Base-by-base conservation (phyloP, 2,797 vertebrate species). In the Catostomus latipinnis region DNA sequence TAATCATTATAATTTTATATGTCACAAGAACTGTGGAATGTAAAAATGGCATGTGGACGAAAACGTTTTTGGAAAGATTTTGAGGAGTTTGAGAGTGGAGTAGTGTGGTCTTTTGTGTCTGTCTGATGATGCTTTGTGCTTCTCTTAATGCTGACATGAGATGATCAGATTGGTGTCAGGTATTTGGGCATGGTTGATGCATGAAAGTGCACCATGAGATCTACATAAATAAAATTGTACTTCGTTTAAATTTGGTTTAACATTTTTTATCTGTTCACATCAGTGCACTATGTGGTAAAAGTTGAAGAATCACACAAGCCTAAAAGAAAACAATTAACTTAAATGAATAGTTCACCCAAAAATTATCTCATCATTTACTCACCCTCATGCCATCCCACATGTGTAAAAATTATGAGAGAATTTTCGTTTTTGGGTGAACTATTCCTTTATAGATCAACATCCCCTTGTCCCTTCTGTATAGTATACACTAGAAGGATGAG, bases 111-210 rank as follows among this genome's bases (percentile, higher is more conserved):
- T 69, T 69, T 78, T 60, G 67, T 9, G 50, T 65, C 12, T 83
- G 5, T 84, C 75, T 90, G 89, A 81, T 88, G 72, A 81, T 11
- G 86, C 90, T 84, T 88, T 72, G 50, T 80, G 86, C 92, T 91
- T 93, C 89, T 78, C 76, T 93, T 94, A 86, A 90, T 93, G 94
- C 95, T 93, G 86, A 86, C 87, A 82, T 69, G 65, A 58, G 66
- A 78, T 60, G 53, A 86, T 73, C 86, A 92, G 91, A 92, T 93
- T 82, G 89, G 43, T 86, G 78, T 87, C 91, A 95, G 94, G 94
- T 95, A 88, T 69, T 83, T 86, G 78, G 18, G 14, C 48, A 49
- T 43, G 46, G 46, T 73, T 66, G 46, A 16, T 53, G 81, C 70
- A 77, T 77, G 70, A 43, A 52, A 53, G 10, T 43, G 5, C 13